Evolutionary conservation across 2,888 invertebrate genomes (phyloP), one percentile per base, ranked within the genome.

Genomic region (Acrocera orbiculus): DNA sequence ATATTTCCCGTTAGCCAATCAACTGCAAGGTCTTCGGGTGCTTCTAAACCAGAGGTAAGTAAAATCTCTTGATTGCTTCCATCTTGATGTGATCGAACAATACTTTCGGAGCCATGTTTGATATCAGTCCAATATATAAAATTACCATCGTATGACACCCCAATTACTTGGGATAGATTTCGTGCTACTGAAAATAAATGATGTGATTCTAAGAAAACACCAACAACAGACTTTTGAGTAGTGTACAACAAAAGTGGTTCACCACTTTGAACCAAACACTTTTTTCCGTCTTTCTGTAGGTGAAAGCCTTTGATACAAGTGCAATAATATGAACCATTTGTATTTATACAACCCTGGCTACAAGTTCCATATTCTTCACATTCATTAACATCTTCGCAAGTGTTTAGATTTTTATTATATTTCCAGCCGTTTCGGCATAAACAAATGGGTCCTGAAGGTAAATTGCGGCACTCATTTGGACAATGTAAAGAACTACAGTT

Each of bases 1-100:
- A 89, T 66, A 52, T 85, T 83, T 1, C 70, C 70, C 1, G 80
- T 82, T 6, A 80, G 49, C 73, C 75, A 80, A 55, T 85, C 85
- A 15, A 82, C 61, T 1, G 77, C 75, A 34, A 86, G 60, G 44
- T 80, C 79, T 40, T 81, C 81, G 0, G 81, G 78, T 4, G 69
- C 64, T 38, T 72, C 72, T 1, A 85, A 50, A 2, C 85, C 83
- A 41, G 72, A 57, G 5, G 72, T 68, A 3, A 74, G 64, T 16
- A 77, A 39, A 2, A 69, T 60, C 58, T 77, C 68, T 39, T 64
- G 64, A 3, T 67, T 50, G 0, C 67, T 57, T 9, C 79, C 76
- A 45, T 76, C 70, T 2, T 71, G 58, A 9, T 61, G 58, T 0
- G 76, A 68, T 38, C 70, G 67, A 25, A 73, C 67, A 41, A 86